Evolutionary conservation across 2,888 invertebrate genomes (phyloP).

Genomic region (Neocrepidodera transversa): DNA sequence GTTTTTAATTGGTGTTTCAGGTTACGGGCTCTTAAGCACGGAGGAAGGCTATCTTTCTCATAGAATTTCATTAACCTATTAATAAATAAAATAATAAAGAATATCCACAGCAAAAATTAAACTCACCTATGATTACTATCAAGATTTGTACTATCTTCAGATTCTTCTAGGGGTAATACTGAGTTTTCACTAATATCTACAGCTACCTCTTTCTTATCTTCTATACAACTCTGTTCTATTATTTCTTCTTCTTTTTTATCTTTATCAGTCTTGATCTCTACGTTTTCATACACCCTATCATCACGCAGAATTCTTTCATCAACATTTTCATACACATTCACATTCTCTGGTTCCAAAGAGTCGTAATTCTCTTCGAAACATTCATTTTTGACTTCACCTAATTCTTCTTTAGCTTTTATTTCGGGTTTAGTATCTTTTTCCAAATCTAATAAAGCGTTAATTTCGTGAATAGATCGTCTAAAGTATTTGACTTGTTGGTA

Average conservation of each 20-base stretch:
- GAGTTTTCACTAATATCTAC: conserved; percentile 31
- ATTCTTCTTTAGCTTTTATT: neutral
- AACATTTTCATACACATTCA: conserved; percentile 56
- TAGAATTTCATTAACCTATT: conserved; percentile 50
- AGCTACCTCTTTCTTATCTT: conserved; percentile 47
- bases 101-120: neutral
- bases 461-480: conserved; percentile 75
- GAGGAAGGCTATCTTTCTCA: conserved; percentile 62
- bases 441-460: conserved; percentile 66
- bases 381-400: conserved; percentile 20
- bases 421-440: conserved; percentile 41
- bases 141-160: conserved; percentile 30
- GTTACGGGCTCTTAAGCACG: conserved; percentile 68
- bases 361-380: conserved; percentile 47
- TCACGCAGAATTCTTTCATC: conserved; percentile 41
- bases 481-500: conserved; percentile 82
- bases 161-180: conserved; percentile 36
- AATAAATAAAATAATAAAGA: neutral
- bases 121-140: conserved; percentile 43
- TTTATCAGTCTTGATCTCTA: conserved; percentile 42
- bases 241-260: conserved; percentile 36
- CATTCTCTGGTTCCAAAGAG: conserved; percentile 50
- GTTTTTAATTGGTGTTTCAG: conserved; percentile 71
- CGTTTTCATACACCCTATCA: conserved; percentile 35
- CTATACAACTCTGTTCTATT: conserved; percentile 49